Conservation (phyloP, 2,113 vertebrate genomes). For the Lophura nycthemera region DNA sequence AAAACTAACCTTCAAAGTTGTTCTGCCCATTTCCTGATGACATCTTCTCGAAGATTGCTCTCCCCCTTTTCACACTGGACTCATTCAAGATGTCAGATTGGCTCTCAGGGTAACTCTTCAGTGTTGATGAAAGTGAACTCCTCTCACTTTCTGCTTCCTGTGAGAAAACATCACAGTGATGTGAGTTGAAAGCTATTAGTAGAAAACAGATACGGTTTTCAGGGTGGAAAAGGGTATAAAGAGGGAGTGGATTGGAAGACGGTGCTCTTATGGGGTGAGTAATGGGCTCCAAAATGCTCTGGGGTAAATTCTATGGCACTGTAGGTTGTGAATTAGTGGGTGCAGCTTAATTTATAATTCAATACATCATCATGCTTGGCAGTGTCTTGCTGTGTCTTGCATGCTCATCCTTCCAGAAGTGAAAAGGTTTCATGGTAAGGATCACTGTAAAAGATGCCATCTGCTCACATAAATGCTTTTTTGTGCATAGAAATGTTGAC, state of each 20-base stretch:
- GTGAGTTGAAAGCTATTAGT: conserved; percentile 66
- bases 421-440: conserved; percentile 8
- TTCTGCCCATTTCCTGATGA: conserved; percentile 66
- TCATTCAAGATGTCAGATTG: conserved; percentile 49
- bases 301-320: conserved; percentile 28
- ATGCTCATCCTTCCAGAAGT: neutral
- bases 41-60: conserved; percentile 78
- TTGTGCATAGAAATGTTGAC: neutral
- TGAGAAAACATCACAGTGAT: conserved; percentile 71
- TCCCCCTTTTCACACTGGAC: conserved; percentile 67
- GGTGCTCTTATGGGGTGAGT: neutral
- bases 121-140: conserved; percentile 68
- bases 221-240: neutral
- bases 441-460: neutral
- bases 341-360: conserved; percentile 21
- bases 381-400: conserved; percentile 20
- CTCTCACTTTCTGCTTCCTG: conserved; percentile 77
- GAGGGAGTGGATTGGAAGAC: neutral
- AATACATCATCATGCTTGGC: neutral
- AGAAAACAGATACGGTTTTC: conserved; percentile 52
- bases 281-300: conserved; percentile 36
- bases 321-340: neutral
- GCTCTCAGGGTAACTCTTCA: conserved; percentile 65
- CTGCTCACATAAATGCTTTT: conserved; percentile 34
- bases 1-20: conserved; percentile 74